Base-by-base conservation (phyloP, 35 echinoderm and acorn worm genomes). In the Ophioderma brevispina region DNA sequence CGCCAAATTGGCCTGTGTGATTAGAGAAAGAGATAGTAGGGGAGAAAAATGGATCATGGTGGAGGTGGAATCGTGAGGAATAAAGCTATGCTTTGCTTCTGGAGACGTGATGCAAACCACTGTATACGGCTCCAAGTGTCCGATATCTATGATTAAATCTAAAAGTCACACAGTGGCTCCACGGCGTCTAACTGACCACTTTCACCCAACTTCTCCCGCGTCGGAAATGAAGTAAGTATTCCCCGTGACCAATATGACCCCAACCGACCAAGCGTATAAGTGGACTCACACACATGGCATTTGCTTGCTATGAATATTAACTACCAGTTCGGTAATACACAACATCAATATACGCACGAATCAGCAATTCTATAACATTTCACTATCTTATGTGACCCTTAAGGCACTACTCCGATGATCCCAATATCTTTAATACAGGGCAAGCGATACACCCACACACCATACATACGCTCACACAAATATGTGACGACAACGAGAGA, bases 321-420 rank as follows among this genome's bases (percentile, higher is more conserved):
- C 59, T 30, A 70, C 59, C 23, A 70, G 59, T 70, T 70, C 10
- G 6, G 10, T 25, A 25, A 70, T 30, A 30, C 59, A 70, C 59
- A 18, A 46, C 41, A 8, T 17, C 4, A 46, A 46, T 46, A 17
- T 46, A 46, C 41, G 41, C 41, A 17, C 59, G n/a, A 70, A 70
- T 30, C 59, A 70, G 59, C 59, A 70, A 70, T 70, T 70, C 59
- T 70, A 70, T 70, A 70, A 70, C 59, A 70, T 25, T 70, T 70
- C 59, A 25, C 23, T 25, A 70, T 70, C 59, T 25, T 30, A 70
- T 70, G 1, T 70, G 59, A 70, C 59, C 59, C 59, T 70, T 25
- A 25, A 70, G 59, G 59, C 59, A 70, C 1, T 70, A 70, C 28
- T 46, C 17, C 41, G 5, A 46, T 46, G 41, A 46, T 46, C 41